phyloP scores from a whole-genome alignment of 2,113 vertebrate genomes.

The Micromys minutus region DNA sequence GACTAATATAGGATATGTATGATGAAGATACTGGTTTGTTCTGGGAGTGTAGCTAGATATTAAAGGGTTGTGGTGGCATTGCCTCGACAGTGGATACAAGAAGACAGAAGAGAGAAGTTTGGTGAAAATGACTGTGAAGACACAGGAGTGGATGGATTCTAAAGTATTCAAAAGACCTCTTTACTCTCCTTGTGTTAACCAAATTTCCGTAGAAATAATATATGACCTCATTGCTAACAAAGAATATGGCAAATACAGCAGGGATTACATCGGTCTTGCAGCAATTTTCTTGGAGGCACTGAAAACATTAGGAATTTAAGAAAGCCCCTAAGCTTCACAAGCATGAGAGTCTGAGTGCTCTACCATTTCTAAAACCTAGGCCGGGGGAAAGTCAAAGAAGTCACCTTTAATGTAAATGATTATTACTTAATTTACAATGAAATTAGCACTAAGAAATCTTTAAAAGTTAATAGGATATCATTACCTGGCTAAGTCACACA shows the following conservation, averaged over 20 bases:
- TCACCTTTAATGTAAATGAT: conserved; percentile 80
- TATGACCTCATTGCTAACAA: conserved; percentile 49
- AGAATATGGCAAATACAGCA: background rate
- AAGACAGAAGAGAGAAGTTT: background rate
- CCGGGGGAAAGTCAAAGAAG: conserved; percentile 46
- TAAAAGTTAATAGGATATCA: conserved; percentile 72
- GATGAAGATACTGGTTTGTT: background rate
- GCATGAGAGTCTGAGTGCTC: conserved; percentile 76
- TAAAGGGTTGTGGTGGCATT: background rate
- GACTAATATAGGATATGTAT: background rate
- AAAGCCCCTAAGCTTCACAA: conserved; percentile 71
- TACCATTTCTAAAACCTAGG: conserved; percentile 78
- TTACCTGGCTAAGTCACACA: conserved; percentile 72
- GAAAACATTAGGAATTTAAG: conserved; percentile 78
- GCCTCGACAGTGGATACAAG: background rate
- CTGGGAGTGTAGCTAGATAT: background rate
- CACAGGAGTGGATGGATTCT: background rate
- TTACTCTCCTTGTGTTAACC: background rate
- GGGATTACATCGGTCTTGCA: conserved; percentile 61
- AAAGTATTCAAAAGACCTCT: conserved; percentile 20
- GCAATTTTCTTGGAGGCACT: conserved; percentile 75
- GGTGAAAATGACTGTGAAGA: no score
- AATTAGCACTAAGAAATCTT: conserved; percentile 80
- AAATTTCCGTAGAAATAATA: conserved; percentile 4
- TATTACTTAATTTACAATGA: conserved; percentile 84